Evolutionary conservation across 2,888 invertebrate genomes (phyloP), one percentile per base, ranked within the genome.

Genomic region (Standfussiana lucernea): DNA sequence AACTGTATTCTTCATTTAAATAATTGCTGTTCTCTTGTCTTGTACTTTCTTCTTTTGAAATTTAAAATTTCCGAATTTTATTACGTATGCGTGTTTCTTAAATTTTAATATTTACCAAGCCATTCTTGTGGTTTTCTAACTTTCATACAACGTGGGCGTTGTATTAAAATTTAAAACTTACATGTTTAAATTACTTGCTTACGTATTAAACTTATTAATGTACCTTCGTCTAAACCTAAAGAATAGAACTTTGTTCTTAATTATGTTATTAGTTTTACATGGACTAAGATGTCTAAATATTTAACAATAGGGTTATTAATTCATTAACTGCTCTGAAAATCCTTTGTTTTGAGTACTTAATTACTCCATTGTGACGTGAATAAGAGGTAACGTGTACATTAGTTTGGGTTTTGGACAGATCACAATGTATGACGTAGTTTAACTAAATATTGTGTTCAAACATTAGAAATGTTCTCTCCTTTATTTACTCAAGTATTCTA

Each of bases 41-140:
- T 42, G 13, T 18, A 8, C 0, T 2, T 40, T 15, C 5, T 59
- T 47, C 21, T 59, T 75, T 67, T 11, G 35, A 50, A 66, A 0
- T 68, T 77, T 28, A 40, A 24, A 40, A 15, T 28, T 10, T 53
- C 24, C 3, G 11, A 50, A 24, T 75, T 24, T 10, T 68, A 11
- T 56, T 59, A n/a, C n/a, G n/a, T n/a, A 21, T 8, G 47, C 79
- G 5, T 24, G 15, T 42, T n/a, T 67, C 8, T 62, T n/a, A 65
- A 53, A 69, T 62, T 70, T 64, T 56, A 50, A 66, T 62, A 70
- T 61, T 62, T 56, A 56, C 28, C 3, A 21, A 75, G 45, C 24
- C 28, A 68, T 74, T 81, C 62, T 79, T 68, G 75, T 56, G 42
- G 62, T 75, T 82, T 76, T 59, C 28, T 37, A 53, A 82, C 65